Evolutionary conservation across 1,140 invertebrate species (phyloP).

Genomic region (Laupala kohalensis): DNA sequence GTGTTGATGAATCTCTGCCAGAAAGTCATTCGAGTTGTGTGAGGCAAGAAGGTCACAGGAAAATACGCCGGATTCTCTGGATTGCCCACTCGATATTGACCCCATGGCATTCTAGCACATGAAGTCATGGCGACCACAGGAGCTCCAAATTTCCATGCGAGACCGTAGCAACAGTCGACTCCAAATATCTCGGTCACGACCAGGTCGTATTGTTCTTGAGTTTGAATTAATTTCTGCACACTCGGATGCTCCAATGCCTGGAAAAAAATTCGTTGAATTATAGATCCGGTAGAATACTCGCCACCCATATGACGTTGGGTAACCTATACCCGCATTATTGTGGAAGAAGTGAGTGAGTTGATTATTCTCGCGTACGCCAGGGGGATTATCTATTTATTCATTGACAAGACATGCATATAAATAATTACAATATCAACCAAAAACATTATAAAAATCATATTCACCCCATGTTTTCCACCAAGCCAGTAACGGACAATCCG

Average conservation of each 20-base stretch:
- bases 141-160: not conserved
- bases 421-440: too few species aligned
- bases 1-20: conserved; percentile 28
- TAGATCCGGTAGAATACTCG: too few species aligned
- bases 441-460: too few species aligned
- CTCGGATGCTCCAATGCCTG: not conserved
- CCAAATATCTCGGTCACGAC: not conserved
- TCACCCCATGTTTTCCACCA: too few species aligned
- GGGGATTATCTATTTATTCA: too few species aligned
- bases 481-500: too few species aligned
- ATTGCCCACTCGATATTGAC: conserved; percentile 28
- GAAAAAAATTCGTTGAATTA: too few species aligned
- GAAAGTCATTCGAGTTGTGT: conserved; percentile 39
- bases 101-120: not conserved
- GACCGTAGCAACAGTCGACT: not conserved
- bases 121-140: not conserved
- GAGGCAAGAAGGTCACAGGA: conserved; percentile 36
- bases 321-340: too few species aligned
- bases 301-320: too few species aligned
- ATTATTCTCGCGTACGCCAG: too few species aligned
- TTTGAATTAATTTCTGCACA: not conserved
- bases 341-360: too few species aligned
- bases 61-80: conserved; percentile 41
- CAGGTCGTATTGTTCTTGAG: not conserved
- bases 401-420: too few species aligned